Evolutionary conservation across 2,797 vertebrate species (phyloP).

Genomic region (Phylloscopus collybita): DNA sequence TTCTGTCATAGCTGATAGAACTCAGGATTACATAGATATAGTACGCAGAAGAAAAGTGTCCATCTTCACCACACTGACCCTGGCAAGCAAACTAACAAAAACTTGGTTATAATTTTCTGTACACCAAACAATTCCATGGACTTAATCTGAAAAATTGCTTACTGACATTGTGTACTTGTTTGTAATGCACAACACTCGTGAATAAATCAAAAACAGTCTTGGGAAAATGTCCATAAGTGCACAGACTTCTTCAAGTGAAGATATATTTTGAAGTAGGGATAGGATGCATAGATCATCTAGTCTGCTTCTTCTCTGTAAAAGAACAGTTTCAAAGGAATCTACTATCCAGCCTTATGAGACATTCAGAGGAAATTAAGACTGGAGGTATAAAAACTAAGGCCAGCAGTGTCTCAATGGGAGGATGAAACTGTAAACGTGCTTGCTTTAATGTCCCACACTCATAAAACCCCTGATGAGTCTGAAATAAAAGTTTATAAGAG

Average conservation of each 20-base stretch:
- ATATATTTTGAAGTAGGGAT: background rate
- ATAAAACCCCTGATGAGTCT: background rate
- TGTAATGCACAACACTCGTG: background rate
- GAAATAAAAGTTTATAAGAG: background rate
- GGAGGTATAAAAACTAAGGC: background rate
- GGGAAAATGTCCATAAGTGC: background rate
- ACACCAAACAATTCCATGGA: background rate
- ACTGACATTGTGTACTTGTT: background rate
- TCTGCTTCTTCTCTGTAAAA: background rate
- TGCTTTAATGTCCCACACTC: background rate
- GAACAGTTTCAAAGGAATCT: background rate
- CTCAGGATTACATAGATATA: constrained; percentile 15
- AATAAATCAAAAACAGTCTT: background rate
- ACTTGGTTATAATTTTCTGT: background rate
- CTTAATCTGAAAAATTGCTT: background rate
- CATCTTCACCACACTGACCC: background rate
- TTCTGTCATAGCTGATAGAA: constrained; percentile 55
- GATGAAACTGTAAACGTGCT: background rate
- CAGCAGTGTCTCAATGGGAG: background rate
- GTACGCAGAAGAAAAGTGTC: background rate
- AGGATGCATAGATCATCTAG: background rate
- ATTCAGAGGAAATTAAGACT: background rate
- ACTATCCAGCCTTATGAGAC: background rate
- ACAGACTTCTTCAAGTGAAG: background rate
- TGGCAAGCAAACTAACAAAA: background rate